Percentiles rank a stretch among this genome's conserved stretches.
Conservation (phyloP, 1,140 invertebrate genomes). For the Euura lappo region DNA sequence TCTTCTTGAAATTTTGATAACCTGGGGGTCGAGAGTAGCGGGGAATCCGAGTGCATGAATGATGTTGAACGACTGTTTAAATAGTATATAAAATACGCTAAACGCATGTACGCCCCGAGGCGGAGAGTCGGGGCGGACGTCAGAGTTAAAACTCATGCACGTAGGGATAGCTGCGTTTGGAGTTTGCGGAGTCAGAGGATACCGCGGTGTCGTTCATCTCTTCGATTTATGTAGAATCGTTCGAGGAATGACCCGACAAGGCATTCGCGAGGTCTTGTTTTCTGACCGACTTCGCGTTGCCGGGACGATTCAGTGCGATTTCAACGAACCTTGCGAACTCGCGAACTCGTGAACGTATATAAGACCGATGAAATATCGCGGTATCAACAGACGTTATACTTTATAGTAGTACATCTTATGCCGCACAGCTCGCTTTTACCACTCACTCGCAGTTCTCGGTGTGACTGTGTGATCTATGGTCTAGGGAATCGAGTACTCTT, state of each 20-base stretch:
- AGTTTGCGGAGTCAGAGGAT: slow-evolving; percentile 39
- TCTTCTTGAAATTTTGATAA: no score
- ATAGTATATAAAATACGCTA: slow-evolving; percentile 35
- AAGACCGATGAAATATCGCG: not conserved
- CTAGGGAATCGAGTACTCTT: not conserved
- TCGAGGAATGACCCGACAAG: slow-evolving; percentile 43
- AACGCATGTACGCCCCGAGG: slow-evolving; percentile 46
- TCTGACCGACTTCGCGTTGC: not conserved
- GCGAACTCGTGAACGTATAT: not conserved
- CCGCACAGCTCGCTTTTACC: slow-evolving; percentile 1
- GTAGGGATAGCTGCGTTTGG: slow-evolving; percentile 20
- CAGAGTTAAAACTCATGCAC: slow-evolving; percentile 31
- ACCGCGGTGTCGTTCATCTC: slow-evolving; percentile 53
- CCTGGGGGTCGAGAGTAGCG: not conserved
- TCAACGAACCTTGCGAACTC: not conserved
- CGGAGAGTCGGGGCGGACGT: not conserved
- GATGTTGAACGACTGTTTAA: slow-evolving; percentile 59
- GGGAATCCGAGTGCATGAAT: slow-evolving; percentile 47
- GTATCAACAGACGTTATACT: not conserved
- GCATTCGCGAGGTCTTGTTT: slow-evolving; percentile 7
- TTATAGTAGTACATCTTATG: not conserved
- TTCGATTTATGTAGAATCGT: slow-evolving; percentile 56
- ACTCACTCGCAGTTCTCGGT: not conserved
- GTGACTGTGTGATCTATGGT: not conserved
- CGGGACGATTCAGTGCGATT: not conserved